phyloP scores from a whole-genome alignment of 2,888 invertebrate genomes.

The Metopia argyrocephala region DNA sequence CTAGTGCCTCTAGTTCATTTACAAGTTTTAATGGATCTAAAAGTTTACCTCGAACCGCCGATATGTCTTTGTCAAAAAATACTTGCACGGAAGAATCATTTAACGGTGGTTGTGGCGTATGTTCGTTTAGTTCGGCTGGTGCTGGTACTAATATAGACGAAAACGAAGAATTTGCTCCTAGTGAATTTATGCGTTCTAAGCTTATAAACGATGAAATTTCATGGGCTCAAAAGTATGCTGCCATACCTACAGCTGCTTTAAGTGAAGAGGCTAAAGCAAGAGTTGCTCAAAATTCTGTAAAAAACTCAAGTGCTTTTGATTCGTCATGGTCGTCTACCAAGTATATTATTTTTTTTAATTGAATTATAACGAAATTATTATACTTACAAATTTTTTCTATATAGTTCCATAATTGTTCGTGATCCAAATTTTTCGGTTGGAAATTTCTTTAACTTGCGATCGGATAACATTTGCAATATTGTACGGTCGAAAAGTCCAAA shows the following conservation, averaged over 20 bases:
- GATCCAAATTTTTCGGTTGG: conserved; percentile 76
- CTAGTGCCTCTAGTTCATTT: conserved; percentile 41
- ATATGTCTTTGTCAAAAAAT: conserved; percentile 70
- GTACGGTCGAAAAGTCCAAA: conserved; percentile 68
- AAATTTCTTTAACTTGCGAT: conserved; percentile 74
- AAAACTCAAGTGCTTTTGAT: conserved; percentile 61
- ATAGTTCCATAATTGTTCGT: conserved; percentile 70
- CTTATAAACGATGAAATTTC: conserved; percentile 74
- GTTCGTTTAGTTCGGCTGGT: conserved; percentile 67
- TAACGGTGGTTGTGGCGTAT: conserved; percentile 63
- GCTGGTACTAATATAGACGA: conserved; percentile 38
- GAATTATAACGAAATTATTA: not conserved
- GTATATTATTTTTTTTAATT: conserved; percentile 57
- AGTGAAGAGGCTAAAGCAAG: conserved; percentile 71
- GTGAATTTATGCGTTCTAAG: conserved; percentile 75
- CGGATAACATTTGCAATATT: conserved; percentile 74
- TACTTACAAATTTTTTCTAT: not conserved
- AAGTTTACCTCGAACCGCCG: conserved; percentile 75
- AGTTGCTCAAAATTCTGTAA: conserved; percentile 15
- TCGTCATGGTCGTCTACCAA: conserved; percentile 67
- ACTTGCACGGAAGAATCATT: conserved; percentile 65
- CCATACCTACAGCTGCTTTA: conserved; percentile 73
- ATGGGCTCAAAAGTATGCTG: conserved; percentile 76
- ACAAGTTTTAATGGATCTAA: conserved; percentile 66
- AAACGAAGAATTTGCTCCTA: conserved; percentile 72